Percentiles rank a stretch among this genome's conserved stretches.
phyloP scores from a whole-genome alignment of 2,888 invertebrate species.

The Archips xylosteana region DNA sequence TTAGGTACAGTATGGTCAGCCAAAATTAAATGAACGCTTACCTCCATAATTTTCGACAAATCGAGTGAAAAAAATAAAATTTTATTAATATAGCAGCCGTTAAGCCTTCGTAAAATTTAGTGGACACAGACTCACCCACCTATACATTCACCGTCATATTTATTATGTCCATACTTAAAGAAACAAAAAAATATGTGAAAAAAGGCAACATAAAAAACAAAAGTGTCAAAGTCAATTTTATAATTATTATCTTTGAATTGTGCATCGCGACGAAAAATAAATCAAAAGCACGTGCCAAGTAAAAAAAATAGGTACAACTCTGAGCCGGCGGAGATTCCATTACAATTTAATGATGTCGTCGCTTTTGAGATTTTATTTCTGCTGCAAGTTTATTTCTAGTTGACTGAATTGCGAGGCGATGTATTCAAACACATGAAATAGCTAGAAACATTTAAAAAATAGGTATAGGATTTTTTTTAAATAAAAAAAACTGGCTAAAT shows the following conservation, averaged over 20 bases:
- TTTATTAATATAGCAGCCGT: background rate
- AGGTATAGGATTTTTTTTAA: background rate
- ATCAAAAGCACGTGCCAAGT: background rate
- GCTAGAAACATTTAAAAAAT: background rate
- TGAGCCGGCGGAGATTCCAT: constrained; percentile 12
- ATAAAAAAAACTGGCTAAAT: background rate
- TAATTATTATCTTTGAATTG: background rate
- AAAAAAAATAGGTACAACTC: constrained; percentile 1
- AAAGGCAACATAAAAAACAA: too few relatives aligned
- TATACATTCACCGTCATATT: background rate
- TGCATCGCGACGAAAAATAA: background rate
- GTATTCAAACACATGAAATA: background rate
- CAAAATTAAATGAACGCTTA: background rate
- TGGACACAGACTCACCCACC: background rate
- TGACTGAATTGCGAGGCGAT: background rate
- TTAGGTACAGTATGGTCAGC: too few relatives aligned
- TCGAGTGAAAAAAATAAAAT: background rate
- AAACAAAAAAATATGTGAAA: background rate
- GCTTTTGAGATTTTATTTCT: constrained; percentile 5
- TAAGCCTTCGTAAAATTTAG: background rate
- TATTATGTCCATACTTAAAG: background rate
- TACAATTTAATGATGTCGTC: constrained; percentile 31
- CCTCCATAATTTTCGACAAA: background rate
- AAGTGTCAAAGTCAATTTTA: background rate
- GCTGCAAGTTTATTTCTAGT: constrained; percentile 17